These are phyloP conservation scores for Tympanuchus pallidicinctus DNA, from an alignment of 2,113 vertebrate species.

Conservation along the genomic window DNA sequence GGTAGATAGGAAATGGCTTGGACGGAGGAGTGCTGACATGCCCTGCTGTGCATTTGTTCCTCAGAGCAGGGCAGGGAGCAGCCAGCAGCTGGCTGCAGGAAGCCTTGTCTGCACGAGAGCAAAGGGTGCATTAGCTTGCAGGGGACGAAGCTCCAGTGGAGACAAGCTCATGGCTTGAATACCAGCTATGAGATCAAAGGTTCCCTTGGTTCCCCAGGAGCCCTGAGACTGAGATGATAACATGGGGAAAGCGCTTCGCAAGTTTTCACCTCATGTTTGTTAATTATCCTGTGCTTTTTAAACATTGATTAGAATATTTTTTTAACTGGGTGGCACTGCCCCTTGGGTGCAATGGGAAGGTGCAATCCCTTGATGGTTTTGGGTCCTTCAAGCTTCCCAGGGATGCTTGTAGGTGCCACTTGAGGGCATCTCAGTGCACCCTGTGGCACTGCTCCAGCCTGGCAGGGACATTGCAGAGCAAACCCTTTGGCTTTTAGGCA, in stretches of 20 bases:
- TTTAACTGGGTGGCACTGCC: background rate
- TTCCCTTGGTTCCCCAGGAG: slow-evolving; percentile 2
- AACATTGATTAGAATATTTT: slow-evolving; percentile 32
- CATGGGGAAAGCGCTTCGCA: background rate
- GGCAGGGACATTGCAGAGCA: background rate
- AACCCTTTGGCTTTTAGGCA: slow-evolving; percentile 26
- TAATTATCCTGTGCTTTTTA: slow-evolving; percentile 34
- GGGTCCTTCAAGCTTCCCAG: background rate
- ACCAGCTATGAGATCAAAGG: slow-evolving; percentile 48
- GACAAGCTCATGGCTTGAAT: background rate
- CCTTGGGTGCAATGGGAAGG: background rate
- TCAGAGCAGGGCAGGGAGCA: background rate
- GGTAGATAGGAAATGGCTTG: background rate
- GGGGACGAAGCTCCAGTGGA: background rate
- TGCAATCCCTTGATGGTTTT: accelerated
- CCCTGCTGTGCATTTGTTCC: accelerated
- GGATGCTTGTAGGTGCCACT: background rate
- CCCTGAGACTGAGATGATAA: background rate
- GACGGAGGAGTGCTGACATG: background rate
- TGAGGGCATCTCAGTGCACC: background rate
- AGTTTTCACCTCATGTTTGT: slow-evolving; percentile 7
- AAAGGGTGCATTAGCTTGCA: background rate
- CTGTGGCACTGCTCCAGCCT: background rate
- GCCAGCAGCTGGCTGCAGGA: background rate
- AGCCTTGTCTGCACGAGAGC: background rate